Percentiles rank a stretch among this genome's conserved stretches.
Conservation (phyloP, 2,888 invertebrate genomes). For the Cabera pusaria region DNA sequence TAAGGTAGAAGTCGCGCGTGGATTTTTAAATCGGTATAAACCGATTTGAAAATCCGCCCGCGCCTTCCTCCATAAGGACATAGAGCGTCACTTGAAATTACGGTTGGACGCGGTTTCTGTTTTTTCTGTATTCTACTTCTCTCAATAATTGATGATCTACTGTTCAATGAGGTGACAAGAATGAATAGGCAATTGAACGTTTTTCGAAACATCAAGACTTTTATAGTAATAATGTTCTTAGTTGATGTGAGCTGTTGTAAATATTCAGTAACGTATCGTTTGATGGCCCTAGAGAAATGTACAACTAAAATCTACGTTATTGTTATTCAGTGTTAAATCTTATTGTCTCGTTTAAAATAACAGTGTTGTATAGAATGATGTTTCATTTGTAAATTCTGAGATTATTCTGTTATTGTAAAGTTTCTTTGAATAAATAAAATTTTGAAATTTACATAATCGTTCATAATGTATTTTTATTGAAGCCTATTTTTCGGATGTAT, state of each 20-base stretch:
- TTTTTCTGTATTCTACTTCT: too few species aligned
- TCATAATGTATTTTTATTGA: conserved; percentile 67
- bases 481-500: conserved; percentile 43
- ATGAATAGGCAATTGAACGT: too few species aligned
- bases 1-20: too few species aligned
- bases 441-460: conserved; percentile 82
- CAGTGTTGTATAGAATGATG: conserved; percentile 81
- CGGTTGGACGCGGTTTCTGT: too few species aligned
- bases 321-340: conserved; percentile 82
- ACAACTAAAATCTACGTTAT: conserved; percentile 72
- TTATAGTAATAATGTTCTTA: too few species aligned
- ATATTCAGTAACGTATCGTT: conserved; percentile 63
- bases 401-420: conserved; percentile 81
- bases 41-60: too few species aligned
- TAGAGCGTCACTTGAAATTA: too few species aligned
- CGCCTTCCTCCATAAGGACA: too few species aligned
- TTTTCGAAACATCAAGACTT: too few species aligned
- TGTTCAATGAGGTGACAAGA: too few species aligned
- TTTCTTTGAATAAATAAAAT: conserved; percentile 82
- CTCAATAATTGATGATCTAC: too few species aligned
- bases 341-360: conserved; percentile 81
- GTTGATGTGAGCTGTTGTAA: background rate
- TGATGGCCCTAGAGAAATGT: conserved; percentile 69
- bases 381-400: conserved; percentile 79
- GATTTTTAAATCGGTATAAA: too few species aligned